Base-by-base conservation (phyloP, 2,797 vertebrate genomes). In the Varecia variegata region DNA sequence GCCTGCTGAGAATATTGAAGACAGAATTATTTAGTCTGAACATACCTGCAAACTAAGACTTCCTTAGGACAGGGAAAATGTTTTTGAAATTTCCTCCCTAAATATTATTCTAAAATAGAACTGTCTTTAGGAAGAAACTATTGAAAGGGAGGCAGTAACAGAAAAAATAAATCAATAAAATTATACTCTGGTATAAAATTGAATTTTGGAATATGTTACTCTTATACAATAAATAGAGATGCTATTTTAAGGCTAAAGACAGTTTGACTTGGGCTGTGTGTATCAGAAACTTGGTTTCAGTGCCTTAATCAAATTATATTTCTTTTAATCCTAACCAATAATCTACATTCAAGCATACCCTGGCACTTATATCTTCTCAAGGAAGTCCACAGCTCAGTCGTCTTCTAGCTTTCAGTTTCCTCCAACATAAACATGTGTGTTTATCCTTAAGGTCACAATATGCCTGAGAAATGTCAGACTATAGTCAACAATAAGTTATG, bases 21-120 rank as follows among this genome's bases (percentile, higher is more conserved):
- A n/a, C 81, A 74, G 47, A 94, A 47, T 50, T 60, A 83, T 90
- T 97, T 97, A 93, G 92, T 90, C 68, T 83, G 81, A 70, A 82
- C 71, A 82, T 54, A 79, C 23, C 54, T 88, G 70, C 52, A 68
- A 85, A 94, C 11, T 38, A 79, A 90, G 88, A 79, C 56, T 45
- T 50, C 74, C 65, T 96, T n/a, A 80, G 58, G 17, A 27, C 20
- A 90, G 2, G 15, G 32, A 60, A 82, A 68, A 58, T 21, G 30
- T n/a, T 60, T 77, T 52, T 30, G 60, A 95, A 56, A 58, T 74
- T 76, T 96, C 15, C 45, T 93, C 25, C 70, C 43, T 90, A 79
- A 74, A 67, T 58, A 12, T 54, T 77, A 3, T 82, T 87, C n/a
- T 93, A 58, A 93, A 93, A 73, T 77, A 76, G 32, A 95, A 77